These are phyloP conservation scores for Lethrus apterus DNA, from an alignment of 1,140 invertebrate genomes.

Conservation along the genomic window DNA sequence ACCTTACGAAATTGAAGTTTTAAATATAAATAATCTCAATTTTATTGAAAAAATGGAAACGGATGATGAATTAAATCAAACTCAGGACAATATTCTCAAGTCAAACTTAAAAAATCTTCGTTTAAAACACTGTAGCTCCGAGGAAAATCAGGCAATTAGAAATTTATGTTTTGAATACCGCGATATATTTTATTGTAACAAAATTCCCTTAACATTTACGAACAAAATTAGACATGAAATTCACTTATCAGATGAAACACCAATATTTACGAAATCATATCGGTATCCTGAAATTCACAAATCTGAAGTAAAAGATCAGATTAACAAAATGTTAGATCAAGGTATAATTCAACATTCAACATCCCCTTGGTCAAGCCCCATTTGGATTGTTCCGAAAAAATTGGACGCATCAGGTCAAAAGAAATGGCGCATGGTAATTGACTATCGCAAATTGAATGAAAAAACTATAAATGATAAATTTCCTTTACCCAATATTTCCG, in stretches of 20 bases:
- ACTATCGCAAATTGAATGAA: constrained; percentile 25
- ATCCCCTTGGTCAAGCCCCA: constrained; percentile 20
- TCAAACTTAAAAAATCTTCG: constrained; percentile 3
- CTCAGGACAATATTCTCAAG: neutral
- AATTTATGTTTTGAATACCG: constrained; percentile 1
- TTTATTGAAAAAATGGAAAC: too few species aligned
- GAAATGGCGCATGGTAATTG: constrained; percentile 34
- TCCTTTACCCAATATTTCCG: constrained; percentile 30
- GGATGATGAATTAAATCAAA: too few species aligned
- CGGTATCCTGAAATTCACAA: constrained; percentile 9
- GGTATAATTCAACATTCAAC: constrained; percentile 10
- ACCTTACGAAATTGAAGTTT: too few species aligned
- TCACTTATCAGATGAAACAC: constrained; percentile 1
- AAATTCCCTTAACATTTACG: constrained; percentile 5
- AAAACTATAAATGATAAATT: constrained; percentile 24
- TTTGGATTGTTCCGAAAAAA: constrained; percentile 35
- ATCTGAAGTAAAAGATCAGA: constrained; percentile 8
- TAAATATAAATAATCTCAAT: too few species aligned
- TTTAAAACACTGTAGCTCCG: constrained; percentile 1
- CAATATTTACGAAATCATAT: constrained; percentile 5
- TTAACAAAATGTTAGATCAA: constrained; percentile 15
- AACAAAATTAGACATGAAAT: constrained; percentile 7
- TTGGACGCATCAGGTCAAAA: constrained; percentile 27
- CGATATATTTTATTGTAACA: constrained; percentile 7
- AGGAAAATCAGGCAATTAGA: constrained; percentile 9